Evolutionary conservation across 1,140 invertebrate genomes (phyloP).

Genomic region (Temnothorax longispinosus): DNA sequence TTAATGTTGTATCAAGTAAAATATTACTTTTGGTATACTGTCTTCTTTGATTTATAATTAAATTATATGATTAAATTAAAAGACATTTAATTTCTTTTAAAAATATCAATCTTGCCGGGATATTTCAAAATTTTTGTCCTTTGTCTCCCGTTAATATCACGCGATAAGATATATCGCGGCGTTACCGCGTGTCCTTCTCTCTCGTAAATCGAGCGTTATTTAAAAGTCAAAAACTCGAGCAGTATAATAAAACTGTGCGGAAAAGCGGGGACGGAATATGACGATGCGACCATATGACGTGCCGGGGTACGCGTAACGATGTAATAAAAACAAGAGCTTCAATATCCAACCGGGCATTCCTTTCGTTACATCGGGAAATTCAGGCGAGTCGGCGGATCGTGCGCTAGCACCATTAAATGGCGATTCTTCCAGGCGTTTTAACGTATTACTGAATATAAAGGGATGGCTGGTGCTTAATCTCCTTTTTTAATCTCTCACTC

Average conservation of each 20-base stretch:
- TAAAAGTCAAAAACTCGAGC: slow-evolving; percentile 42
- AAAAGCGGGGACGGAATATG: slow-evolving; percentile 4
- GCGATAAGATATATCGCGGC: not conserved
- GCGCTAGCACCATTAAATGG: slow-evolving; percentile 35
- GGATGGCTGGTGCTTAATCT: slow-evolving; percentile 47
- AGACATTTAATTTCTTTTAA: not conserved
- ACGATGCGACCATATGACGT: slow-evolving; percentile 42
- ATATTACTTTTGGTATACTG: not conserved
- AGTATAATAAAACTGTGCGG: slow-evolving; percentile 45
- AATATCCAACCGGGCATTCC: slow-evolving; percentile 2
- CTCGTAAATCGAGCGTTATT: slow-evolving; percentile 36
- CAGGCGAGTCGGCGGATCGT: slow-evolving; percentile 1
- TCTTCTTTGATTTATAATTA: too few species aligned
- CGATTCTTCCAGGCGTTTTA: slow-evolving; percentile 59
- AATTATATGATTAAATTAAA: not conserved
- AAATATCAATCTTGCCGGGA: not conserved
- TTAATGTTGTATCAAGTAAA: not conserved
- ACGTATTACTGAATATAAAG: slow-evolving; percentile 61
- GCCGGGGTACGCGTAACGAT: slow-evolving; percentile 25
- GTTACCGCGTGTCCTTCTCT: not conserved
- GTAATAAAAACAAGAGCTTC: slow-evolving; percentile 56
- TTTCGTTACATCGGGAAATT: slow-evolving; percentile 42
- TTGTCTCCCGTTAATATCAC: not conserved
- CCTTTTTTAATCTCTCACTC: slow-evolving; percentile 49
- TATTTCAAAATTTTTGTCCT: not conserved